Evolutionary conservation across 92 coral and sea anemone genomes (phyloP), one percentile per base, ranked within the genome.

Genomic region (Siderastrea radians): DNA sequence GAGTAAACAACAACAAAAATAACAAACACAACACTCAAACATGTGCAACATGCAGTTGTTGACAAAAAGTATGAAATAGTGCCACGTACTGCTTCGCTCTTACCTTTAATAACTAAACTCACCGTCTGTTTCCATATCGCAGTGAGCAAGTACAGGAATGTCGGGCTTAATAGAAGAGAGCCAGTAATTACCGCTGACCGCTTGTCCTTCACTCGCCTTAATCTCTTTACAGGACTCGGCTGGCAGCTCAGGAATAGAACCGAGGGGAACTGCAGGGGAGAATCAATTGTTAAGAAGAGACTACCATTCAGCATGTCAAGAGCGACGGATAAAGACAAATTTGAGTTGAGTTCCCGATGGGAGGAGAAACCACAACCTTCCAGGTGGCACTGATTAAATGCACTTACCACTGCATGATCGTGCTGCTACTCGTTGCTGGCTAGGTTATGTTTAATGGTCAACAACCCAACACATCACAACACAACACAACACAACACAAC

Each of bases 51-150:
- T 26, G 38, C 38, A 26, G 38, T 26, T 26, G 38, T 26, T 26
- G 38, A 26, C 38, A 26, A 26, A 26, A 26, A 26, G 38, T 26
- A 26, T 26, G 38, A 26, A 26, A 26, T 26, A 26, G 38, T 26
- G 0, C 38, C 38, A 1, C 1, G 19, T 3, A 11, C 19, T 5
- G 16, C 1, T 2, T 61, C 4, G 2, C 12, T 7, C 17, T 61
- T 61, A 16, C 1, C 17, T 62, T 62, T n/a, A 64, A 26, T 26
- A 26, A 26, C 38, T 0, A 26, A 26, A 74, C 62, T 53, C 7
- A 9, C 78, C 78, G 11, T 17, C 78, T 1, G 63, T 74, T 3
- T 74, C 1, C 78, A 74, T 74, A 38, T 74, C 78, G 12, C 78
- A 74, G 46, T 52, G 26, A 26, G 63, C 78, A 6, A 58, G 61